Conservation (phyloP, 2,888 invertebrate genomes). For the Tolmerus cingulatus region DNA sequence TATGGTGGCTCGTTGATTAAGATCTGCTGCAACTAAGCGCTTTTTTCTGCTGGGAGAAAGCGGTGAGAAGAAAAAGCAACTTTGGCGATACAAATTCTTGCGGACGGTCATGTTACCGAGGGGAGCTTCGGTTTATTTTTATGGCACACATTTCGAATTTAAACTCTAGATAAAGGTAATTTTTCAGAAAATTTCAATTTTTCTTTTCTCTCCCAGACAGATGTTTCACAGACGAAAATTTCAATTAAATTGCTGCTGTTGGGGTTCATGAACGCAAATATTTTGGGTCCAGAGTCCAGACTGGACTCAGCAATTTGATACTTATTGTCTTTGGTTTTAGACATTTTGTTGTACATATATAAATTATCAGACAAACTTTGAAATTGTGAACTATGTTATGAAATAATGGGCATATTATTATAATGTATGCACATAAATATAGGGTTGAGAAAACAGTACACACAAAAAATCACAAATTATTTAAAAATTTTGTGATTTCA, state of each 20-base stretch:
- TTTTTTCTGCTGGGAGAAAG: background rate
- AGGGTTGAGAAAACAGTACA: no score
- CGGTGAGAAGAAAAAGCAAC: background rate
- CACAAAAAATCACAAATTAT: background rate
- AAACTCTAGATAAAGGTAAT: background rate
- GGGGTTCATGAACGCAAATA: background rate
- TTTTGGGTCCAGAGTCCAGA: background rate
- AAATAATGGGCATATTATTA: background rate
- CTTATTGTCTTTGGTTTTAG: background rate
- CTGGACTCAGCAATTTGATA: background rate
- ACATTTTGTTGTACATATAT: background rate
- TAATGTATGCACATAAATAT: background rate
- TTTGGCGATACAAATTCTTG: background rate
- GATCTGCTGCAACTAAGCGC: conserved; percentile 15
- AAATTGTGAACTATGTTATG: background rate
- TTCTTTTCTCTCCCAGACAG: background rate
- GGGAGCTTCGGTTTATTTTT: background rate
- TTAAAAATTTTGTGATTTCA: no score
- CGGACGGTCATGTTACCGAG: background rate
- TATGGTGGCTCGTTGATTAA: conserved; percentile 5
- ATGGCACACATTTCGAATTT: conserved; percentile 3
- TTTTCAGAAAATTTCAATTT: background rate
- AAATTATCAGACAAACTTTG: background rate
- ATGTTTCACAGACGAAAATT: background rate
- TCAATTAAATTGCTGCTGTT: background rate